Base-by-base conservation (phyloP, 2,113 vertebrate genomes). In the Lophura nycthemera region DNA sequence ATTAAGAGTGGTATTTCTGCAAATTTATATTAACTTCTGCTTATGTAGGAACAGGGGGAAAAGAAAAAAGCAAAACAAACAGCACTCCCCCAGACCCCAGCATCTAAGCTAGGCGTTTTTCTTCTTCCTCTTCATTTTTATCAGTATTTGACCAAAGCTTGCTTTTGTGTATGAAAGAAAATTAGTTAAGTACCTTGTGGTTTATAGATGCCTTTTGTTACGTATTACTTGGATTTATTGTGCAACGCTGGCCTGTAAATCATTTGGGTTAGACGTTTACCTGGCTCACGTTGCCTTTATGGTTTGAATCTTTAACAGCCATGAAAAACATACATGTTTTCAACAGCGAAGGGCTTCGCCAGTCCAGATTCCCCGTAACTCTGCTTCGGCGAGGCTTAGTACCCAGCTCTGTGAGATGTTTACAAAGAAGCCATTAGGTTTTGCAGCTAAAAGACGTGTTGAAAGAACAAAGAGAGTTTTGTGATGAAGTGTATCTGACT, bases 11-110 rank as follows among this genome's bases (percentile, higher is more conserved):
- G 88, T 95, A 92, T 95, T 96, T 96, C 91, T 96, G 91, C 87
- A 97, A 95, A 95, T 92, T 96, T 95, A 47, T 96, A 94, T 95
- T 71, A 84, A 96, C 95, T 94, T 94, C 87, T 94, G 90, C 82
- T 81, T 90, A 84, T 77, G 86, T 80, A 94, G 90, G 74, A 95
- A 64, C 60, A 70, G 72, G 12, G 11, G 47, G 11, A 6, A 21
- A n/a, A 5, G 15, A 34, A 29, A 32, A 76, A 79, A 76, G 66
- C n/a, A 38, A 57, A 32, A 20, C 17, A n/a, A n/a, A 18, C 64
- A 95, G 17, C 67, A 57, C 29, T 56, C 10, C 32, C 11, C 29
- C 27, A 24, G 27, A 30, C 19, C 16, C 25, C 29, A n/a, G 30
- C 25, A 12, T 38, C 76, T 70, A 75, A 92, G 85, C 76, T 83